Evolutionary conservation across 1,140 invertebrate genomes (phyloP).

Genomic region (Drosophila pandora): DNA sequence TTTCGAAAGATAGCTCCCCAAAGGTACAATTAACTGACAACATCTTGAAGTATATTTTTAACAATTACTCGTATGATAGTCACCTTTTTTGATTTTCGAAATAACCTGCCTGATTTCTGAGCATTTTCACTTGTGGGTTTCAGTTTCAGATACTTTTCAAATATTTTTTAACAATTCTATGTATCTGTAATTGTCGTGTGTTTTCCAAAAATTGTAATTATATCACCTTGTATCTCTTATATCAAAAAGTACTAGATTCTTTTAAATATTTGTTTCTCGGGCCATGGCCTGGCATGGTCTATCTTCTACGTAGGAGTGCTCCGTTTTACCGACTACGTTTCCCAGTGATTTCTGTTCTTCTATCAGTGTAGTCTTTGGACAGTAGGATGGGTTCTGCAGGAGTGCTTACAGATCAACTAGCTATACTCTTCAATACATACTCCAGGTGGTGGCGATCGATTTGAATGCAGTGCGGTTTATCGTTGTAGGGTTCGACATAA

Average conservation of each 20-base stretch:
- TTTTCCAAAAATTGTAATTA: slow-evolving; percentile 44
- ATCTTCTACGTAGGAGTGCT: slow-evolving; percentile 37
- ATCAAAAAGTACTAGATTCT: slow-evolving; percentile 48
- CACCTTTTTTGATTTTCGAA: neutral
- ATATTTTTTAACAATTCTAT: slow-evolving; percentile 37
- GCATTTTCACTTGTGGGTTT: slow-evolving; percentile 3
- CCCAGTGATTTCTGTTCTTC: slow-evolving; percentile 3
- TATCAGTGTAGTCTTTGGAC: slow-evolving; percentile 30
- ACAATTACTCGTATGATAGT: slow-evolving; percentile 1
- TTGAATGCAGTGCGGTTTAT: slow-evolving; percentile 74
- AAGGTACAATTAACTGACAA: neutral
- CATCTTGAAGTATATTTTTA: neutral
- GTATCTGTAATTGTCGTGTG: slow-evolving; percentile 32
- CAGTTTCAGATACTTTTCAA: neutral
- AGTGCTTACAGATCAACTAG: slow-evolving; percentile 39
- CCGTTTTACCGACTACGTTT: slow-evolving; percentile 4
- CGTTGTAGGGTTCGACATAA: slow-evolving; percentile 43
- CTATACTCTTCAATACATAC: slow-evolving; percentile 25
- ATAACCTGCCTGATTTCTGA: slow-evolving; percentile 3
- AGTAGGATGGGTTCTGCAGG: slow-evolving; percentile 36
- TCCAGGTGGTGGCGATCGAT: slow-evolving; percentile 73
- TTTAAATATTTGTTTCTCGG: slow-evolving; percentile 15
- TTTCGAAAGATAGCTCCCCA: neutral
- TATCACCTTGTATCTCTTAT: slow-evolving; percentile 58
- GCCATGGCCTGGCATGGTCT: slow-evolving; percentile 23